Evolutionary conservation across 2,888 invertebrate genomes (phyloP).

Genomic region (Mythimna ferrago): DNA sequence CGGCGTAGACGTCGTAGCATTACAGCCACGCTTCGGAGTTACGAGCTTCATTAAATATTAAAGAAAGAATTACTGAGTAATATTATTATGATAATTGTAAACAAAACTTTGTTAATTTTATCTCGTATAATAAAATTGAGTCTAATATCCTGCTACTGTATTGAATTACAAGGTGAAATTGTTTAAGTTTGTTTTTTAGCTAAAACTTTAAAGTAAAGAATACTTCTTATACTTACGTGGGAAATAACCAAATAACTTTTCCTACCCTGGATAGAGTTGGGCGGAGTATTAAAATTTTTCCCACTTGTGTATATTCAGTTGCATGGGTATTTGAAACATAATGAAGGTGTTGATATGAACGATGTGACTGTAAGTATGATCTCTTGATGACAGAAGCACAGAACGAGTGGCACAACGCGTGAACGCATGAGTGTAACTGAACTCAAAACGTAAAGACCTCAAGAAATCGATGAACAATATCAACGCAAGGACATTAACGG

Average conservation of each 20-base stretch:
- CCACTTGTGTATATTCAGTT: too few relatives aligned
- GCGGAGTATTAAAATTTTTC: too few relatives aligned
- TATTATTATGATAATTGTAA: slow-evolving; percentile 14
- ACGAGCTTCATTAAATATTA: slow-evolving; percentile 12
- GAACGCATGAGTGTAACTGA: background rate
- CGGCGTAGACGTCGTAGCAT: slow-evolving; percentile 16
- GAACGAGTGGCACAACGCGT: too few relatives aligned
- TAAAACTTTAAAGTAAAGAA: slow-evolving; percentile 15
- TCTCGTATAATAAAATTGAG: slow-evolving; percentile 26
- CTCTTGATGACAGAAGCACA: too few relatives aligned
- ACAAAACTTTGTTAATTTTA: slow-evolving; percentile 24
- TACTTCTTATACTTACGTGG: too few relatives aligned
- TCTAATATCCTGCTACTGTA: slow-evolving; percentile 34
- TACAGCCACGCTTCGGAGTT: slow-evolving; percentile 15
- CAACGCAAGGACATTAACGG: background rate
- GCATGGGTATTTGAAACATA: too few relatives aligned
- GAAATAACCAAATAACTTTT: too few relatives aligned
- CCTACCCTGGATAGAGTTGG: too few relatives aligned
- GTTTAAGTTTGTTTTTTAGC: slow-evolving; percentile 10
- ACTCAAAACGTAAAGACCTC: background rate
- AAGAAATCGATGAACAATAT: background rate
- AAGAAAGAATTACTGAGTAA: slow-evolving; percentile 7
- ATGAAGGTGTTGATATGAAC: too few relatives aligned
- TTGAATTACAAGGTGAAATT: slow-evolving; percentile 25
- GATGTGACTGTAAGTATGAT: too few relatives aligned